phyloP scores from a whole-genome alignment of 2,888 invertebrate genomes.

The Tenthredo amoena region DNA sequence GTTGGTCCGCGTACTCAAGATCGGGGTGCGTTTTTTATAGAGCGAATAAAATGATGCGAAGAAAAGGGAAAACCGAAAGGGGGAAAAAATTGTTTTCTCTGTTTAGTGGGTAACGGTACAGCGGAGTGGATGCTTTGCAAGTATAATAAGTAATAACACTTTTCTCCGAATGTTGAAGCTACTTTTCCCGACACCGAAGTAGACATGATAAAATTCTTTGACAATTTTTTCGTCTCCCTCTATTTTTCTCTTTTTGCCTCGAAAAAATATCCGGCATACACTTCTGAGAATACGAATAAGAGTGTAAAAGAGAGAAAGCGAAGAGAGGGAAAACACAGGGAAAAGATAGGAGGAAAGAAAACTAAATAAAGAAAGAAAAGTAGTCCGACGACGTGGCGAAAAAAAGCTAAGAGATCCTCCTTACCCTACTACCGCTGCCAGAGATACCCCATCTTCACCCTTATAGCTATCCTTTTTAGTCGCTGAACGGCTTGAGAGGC shows the following conservation, averaged over 20 bases:
- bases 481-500: slow-evolving; percentile 8
- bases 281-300: not conserved
- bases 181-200: not conserved
- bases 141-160: slow-evolving; percentile 39
- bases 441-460: slow-evolving; percentile 34
- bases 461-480: slow-evolving; percentile 44
- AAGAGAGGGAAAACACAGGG: not conserved
- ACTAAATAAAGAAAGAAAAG: slow-evolving; percentile 7
- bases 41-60: not conserved
- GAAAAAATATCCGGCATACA: not conserved
- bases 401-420: slow-evolving; percentile 15
- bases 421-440: not conserved
- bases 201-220: slow-evolving; percentile 29
- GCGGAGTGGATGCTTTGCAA: not conserved
- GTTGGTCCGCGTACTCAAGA: too few relatives aligned
- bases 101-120: not conserved
- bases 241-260: not conserved
- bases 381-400: slow-evolving; percentile 30
- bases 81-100: slow-evolving; percentile 2
- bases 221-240: not conserved
- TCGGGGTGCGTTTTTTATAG: not conserved
- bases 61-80: not conserved
- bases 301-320: not conserved
- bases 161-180: slow-evolving; percentile 21
- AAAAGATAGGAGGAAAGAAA: not conserved